Base-by-base conservation (phyloP, 2,113 vertebrate species). In the Xyliphius kryptos region DNA sequence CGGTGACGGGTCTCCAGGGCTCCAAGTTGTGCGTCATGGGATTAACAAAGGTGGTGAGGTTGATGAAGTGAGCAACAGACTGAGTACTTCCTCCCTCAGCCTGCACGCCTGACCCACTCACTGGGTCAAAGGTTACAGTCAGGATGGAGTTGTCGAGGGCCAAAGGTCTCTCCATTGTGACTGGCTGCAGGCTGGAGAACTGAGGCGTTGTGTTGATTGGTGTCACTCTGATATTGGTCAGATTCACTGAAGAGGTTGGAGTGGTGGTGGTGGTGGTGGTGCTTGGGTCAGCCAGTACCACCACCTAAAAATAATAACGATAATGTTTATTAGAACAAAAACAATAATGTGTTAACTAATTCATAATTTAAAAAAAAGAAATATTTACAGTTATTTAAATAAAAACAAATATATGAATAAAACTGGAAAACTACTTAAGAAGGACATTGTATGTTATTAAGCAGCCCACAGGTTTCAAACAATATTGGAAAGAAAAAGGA, bases 141-240 rank as follows among this genome's bases (percentile, higher is more conserved):
- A 98, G 89, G 77, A 98, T 97, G 11, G 95, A 95, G 82, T 88
- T 97, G 86, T 98, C 96, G 66, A 98, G 86, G 20, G 92, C 91
- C 55, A 98, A 79, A 51, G 95, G 91, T 14, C 92, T 88, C 15
- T 98, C 84, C 14, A 97, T 90, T 0, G 94, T 89, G 16, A 98
- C 92, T 0, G 95, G 94, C 80, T 95, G 95, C 21, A 98, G 89
- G 73, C 82, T 97, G 79, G 93, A 93, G 77, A 97, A 97, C 67
- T 97, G 96, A 36, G 90, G 80, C 0, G 89, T 76, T 0, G 89
- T 90, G 15, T 85, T 91, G 78, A 98, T 95, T 38, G 95, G 92
- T 0, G 92, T 92, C 19, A 97, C 90, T 0, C 91, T 94, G 80
- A 98, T 95, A 83, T 95, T 97, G 77, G 90, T 90, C 72, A 98